Base-by-base conservation (phyloP, 2,113 vertebrate genomes). In the Brachyhypopomus gauderio region DNA sequence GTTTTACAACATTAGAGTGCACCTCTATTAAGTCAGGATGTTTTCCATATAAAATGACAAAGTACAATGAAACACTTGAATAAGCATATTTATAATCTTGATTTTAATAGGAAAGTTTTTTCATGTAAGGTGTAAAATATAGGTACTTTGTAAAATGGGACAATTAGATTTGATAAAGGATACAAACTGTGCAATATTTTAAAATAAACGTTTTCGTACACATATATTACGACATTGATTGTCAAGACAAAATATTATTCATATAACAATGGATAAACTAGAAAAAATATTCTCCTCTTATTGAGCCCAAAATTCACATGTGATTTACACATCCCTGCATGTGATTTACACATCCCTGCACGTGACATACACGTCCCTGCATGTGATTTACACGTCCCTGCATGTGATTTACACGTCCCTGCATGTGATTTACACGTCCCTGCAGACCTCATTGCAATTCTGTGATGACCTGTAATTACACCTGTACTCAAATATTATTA, bases 31-130 rank as follows among this genome's bases (percentile, higher is more conserved):
- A 30, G 30, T 30, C 2, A 30, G 30, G 30, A 52, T 52, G 12
- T 38, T 1, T 41, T 5, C 2, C 20, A 36, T 3, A 70, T 3
- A 41, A 20, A 36, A 16, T 5, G 30, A 7, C 27, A 4, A 6
- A 3, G 2, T 34, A 41, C 8, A 66, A 30, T 22, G n/a, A 38
- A 70, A 41, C 66, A 67, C 66, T 12, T 38, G 9, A 20, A 70
- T 22, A 34, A 41, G 66, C 6, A 70, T 19, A 12, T 55, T 72
- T 23, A 19, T 38, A 30, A 7, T 22, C 64, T 80, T 75, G 27
- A 55, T 55, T 83, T 79, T 83, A 62, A 70, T 75, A 62, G 58
- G 55, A 60, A 60, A 69, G 52, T 52, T 52, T 77, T n/a, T 6
- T 5, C 63, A 45, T 41, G n/a, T 59, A 76, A 9, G 19, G 27